Percentiles rank a stretch among this genome's conserved stretches.
Conservation (phyloP, 2,888 invertebrate species). For the Kuschelorhynchus macadamiae region DNA sequence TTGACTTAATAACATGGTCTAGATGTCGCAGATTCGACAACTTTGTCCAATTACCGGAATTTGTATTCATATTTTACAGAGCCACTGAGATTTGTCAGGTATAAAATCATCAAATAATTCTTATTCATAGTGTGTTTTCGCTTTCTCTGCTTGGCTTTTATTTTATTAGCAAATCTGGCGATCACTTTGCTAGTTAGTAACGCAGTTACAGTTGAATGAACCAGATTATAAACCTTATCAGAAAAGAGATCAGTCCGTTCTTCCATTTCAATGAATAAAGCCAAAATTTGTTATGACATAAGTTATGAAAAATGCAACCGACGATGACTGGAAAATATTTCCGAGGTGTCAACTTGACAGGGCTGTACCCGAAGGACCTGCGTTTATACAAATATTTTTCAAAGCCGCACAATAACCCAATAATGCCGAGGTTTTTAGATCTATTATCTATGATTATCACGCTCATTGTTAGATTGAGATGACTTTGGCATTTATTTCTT, state of each 20-base stretch:
- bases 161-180: no score
- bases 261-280: constrained; percentile 58
- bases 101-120: no score
- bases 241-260: constrained; percentile 41
- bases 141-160: no score
- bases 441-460: constrained; percentile 48
- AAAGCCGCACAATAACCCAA: constrained; percentile 37
- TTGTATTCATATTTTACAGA: no score
- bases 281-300: constrained; percentile 62
- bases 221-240: constrained; percentile 47
- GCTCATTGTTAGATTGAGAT: constrained; percentile 40
- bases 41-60: no score
- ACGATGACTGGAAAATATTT: constrained; percentile 60
- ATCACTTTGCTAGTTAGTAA: no score
- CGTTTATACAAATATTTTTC: constrained; percentile 48
- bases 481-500: constrained; percentile 33
- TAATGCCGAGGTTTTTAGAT: constrained; percentile 44
- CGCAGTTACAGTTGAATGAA: constrained; percentile 48
- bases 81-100: no score
- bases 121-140: no score
- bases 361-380: constrained; percentile 47
- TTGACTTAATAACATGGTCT: no score
- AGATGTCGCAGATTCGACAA: no score
- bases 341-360: constrained; percentile 59
- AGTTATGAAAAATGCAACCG: constrained; percentile 61